Conservation (phyloP, 2,113 vertebrate genomes). For the Ceyx margarethae region DNA sequence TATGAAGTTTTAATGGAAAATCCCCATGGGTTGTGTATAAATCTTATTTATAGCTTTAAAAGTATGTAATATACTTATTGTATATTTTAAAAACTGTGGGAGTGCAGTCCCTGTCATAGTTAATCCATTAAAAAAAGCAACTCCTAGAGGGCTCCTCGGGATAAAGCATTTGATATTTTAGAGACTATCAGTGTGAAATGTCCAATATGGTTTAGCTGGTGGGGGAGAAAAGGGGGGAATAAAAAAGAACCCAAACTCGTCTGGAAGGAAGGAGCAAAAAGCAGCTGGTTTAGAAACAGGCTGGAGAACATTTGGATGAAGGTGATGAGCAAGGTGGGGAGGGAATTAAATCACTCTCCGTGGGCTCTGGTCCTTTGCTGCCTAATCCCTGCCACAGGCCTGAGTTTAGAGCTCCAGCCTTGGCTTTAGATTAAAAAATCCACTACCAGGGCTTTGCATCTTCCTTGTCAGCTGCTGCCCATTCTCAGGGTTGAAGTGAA, state of each 20-base stretch:
- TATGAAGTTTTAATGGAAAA: conserved; percentile 80
- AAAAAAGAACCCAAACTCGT: background rate
- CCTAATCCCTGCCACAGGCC: background rate
- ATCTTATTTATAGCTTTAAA: conserved; percentile 77
- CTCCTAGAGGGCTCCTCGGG: conserved; percentile 41
- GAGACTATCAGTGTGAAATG: background rate
- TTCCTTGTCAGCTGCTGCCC: fast-evolving
- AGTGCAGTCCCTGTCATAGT: conserved; percentile 67
- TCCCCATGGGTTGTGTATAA: conserved; percentile 76
- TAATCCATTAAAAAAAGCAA: conserved; percentile 71
- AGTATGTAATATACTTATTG: conserved; percentile 75
- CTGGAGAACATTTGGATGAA: background rate
- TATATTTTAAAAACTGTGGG: conserved; percentile 71
- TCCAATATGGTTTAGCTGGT: conserved; percentile 21
- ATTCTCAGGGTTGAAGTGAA: background rate
- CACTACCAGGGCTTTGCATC: fast-evolving
- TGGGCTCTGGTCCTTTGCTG: background rate
- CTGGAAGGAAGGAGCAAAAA: background rate
- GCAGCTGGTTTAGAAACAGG: background rate
- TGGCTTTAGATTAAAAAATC: background rate
- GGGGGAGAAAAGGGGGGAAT: background rate
- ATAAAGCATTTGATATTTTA: conserved; percentile 49
- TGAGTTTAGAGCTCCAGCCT: background rate
- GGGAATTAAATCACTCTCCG: background rate
- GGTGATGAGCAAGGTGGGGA: background rate